Conservation (phyloP, 2,113 vertebrate genomes). For the Climacteris rufus region DNA sequence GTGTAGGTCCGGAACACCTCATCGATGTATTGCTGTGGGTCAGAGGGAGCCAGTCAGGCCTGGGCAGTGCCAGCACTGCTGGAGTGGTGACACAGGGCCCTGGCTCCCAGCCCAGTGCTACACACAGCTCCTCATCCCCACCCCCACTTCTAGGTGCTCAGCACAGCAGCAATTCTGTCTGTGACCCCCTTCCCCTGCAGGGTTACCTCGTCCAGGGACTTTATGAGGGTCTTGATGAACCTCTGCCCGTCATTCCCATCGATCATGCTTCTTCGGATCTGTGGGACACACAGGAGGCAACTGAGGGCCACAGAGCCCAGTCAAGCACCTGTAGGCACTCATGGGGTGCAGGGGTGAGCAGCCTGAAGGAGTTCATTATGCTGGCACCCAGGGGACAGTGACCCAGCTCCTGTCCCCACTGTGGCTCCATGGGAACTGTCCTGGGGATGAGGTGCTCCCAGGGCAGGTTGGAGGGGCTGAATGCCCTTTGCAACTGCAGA, state of each 20-base stretch:
- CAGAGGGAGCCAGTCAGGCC: conserved; percentile 36
- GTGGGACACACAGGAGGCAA: background rate
- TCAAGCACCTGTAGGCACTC: accelerated
- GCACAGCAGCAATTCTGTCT: accelerated
- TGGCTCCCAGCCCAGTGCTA: accelerated
- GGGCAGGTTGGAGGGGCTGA: background rate
- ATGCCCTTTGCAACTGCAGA: background rate
- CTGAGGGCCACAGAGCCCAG: background rate
- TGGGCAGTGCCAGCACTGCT: accelerated
- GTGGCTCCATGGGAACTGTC: background rate
- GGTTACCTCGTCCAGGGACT: conserved; percentile 94
- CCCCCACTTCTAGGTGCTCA: background rate
- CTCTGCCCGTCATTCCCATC: conserved; percentile 85
- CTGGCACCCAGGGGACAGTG: background rate
- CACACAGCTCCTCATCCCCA: background rate
- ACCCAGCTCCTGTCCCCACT: background rate
- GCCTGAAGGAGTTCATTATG: background rate
- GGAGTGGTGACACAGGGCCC: background rate
- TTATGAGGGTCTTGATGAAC: conserved; percentile 92
- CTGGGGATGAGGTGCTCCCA: background rate
- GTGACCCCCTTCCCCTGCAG: background rate
- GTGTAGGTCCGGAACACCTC: conserved; percentile 90
- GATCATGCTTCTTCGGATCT: conserved; percentile 97
- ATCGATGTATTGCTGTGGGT: conserved; percentile 90
- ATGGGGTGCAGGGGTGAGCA: background rate